Evolutionary conservation across 2,113 vertebrate species (phyloP).

Genomic region (Martes martes): DNA sequence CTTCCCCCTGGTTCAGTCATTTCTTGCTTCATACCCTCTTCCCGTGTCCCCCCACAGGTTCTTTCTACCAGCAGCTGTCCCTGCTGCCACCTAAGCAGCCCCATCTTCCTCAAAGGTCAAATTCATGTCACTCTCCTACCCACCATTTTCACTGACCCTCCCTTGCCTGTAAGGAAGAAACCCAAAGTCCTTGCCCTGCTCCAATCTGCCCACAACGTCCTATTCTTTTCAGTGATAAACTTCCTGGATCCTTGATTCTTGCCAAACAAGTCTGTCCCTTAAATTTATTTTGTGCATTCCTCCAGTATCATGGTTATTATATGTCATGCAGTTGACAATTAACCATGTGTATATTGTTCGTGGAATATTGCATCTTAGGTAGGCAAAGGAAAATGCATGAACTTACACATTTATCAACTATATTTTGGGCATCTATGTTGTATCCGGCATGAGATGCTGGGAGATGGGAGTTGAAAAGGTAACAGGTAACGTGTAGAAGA

Average conservation of each 20-base stretch:
- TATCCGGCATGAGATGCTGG: neutral
- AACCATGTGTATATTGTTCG: neutral
- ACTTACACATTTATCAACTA: neutral
- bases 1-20: neutral
- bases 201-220: neutral
- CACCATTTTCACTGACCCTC: neutral
- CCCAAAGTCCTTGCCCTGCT: neutral
- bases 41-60: neutral
- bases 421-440: neutral
- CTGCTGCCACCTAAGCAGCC: neutral
- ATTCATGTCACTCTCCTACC: neutral
- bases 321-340: neutral
- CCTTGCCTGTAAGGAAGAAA: neutral
- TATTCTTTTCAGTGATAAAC: neutral
- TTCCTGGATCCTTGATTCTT: neutral
- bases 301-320: neutral
- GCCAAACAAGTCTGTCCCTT: neutral
- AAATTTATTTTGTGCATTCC: neutral
- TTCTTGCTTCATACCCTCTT: neutral
- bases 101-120: neutral
- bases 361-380: neutral
- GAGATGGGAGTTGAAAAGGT: neutral
- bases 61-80: neutral
- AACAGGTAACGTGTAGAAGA: neutral
- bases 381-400: neutral